Evolutionary conservation across 2,888 invertebrate genomes (phyloP).

Genomic region (Meteorus cinctellus): DNA sequence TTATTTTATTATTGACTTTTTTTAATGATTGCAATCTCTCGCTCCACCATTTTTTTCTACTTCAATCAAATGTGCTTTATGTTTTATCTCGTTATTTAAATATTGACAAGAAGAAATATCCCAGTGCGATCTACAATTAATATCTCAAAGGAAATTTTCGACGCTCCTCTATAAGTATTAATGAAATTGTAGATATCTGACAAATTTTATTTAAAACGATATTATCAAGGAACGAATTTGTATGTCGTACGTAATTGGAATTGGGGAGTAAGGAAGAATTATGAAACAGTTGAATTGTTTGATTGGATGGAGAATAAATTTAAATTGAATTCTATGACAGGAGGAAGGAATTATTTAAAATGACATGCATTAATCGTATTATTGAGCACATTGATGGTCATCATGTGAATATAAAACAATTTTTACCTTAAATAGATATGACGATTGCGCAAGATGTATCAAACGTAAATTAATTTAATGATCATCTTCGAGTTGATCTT

Average conservation of each 20-base stretch:
- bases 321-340: conserved; percentile 1
- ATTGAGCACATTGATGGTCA: conserved; percentile 7
- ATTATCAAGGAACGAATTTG: conserved; percentile 21
- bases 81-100: conserved; percentile 22
- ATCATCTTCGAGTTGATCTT: neutral
- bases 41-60: conserved; percentile 22
- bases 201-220: conserved; percentile 9
- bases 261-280: neutral
- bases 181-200: conserved; percentile 25
- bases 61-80: neutral
- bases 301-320: neutral
- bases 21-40: conserved; percentile 21
- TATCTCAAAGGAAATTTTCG: too few relatives aligned
- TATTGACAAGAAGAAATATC: conserved; percentile 11
- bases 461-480: conserved; percentile 30
- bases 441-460: conserved; percentile 21
- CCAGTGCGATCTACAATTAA: too few relatives aligned
- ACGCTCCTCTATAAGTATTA: neutral
- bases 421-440: conserved; percentile 26
- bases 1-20: conserved; percentile 37
- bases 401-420: conserved; percentile 23
- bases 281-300: neutral
- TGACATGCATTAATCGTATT: conserved; percentile 6
- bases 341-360: neutral
- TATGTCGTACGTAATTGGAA: neutral